phyloP scores from a whole-genome alignment of 2,113 vertebrate genomes.

The Psilopsiagon aurifrons region DNA sequence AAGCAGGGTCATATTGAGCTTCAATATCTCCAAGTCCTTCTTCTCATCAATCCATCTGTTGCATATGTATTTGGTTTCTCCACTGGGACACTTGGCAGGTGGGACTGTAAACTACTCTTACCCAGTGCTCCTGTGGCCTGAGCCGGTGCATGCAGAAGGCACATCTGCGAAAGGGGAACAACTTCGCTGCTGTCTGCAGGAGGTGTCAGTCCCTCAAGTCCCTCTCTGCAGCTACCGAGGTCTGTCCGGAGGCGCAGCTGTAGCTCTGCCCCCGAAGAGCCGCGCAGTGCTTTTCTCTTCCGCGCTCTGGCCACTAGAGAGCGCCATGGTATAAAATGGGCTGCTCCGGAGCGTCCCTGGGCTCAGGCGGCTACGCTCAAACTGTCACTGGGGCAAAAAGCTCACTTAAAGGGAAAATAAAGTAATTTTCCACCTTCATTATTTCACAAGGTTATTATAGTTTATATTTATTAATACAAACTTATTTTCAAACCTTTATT shows the following conservation, averaged over 20 bases:
- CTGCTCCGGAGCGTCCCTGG: not conserved
- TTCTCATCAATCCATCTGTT: accelerated
- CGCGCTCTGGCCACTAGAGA: not conserved
- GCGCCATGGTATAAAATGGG: not conserved
- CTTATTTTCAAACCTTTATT: not conserved
- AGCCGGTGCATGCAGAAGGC: not conserved
- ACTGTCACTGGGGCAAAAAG: accelerated
- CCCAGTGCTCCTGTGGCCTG: not conserved
- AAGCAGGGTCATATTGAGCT: not conserved
- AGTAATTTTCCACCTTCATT: not conserved
- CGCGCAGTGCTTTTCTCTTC: accelerated
- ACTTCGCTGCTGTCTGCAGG: not conserved
- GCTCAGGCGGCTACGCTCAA: accelerated
- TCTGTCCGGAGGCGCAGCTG: accelerated
- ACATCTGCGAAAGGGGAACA: not conserved
- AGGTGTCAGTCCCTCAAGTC: not conserved
- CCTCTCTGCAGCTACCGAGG: accelerated
- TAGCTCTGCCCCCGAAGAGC: not conserved
- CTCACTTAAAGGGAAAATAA: not conserved
- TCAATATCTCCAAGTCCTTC: not conserved
- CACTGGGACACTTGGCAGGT: accelerated
- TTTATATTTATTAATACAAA: not conserved
- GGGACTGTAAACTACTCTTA: accelerated
- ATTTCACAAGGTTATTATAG: not conserved
- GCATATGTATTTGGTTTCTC: accelerated